Conservation (phyloP, 2,888 invertebrate genomes). For the Argyresthia albistria region DNA sequence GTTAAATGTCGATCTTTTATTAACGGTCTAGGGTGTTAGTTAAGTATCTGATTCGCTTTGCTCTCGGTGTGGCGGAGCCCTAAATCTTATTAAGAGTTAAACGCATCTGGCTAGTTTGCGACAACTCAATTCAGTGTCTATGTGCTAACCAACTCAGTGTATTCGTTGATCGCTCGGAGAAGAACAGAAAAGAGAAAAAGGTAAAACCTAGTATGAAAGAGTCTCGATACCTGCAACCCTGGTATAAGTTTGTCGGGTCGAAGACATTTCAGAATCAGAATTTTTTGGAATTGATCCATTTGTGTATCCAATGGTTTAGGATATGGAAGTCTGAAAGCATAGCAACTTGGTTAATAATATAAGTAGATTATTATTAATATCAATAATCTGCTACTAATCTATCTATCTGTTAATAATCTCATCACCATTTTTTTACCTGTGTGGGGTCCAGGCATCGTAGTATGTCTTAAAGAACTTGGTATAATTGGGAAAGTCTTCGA, state of each 20-base stretch:
- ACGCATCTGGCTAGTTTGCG: too few species aligned
- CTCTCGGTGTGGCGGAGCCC: too few species aligned
- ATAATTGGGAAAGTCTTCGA: conserved; percentile 70
- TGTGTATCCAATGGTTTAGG: conserved; percentile 77
- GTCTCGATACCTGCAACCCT: conserved; percentile 75
- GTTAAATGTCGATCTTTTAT: too few species aligned
- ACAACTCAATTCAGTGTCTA: too few species aligned
- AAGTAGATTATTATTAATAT: not conserved
- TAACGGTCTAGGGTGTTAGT: too few species aligned
- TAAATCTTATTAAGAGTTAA: too few species aligned
- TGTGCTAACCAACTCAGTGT: too few species aligned
- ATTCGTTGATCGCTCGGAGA: too few species aligned
- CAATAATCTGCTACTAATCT: not conserved
- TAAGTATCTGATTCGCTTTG: too few species aligned
- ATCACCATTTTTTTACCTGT: conserved; percentile 66
- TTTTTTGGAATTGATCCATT: conserved; percentile 80
- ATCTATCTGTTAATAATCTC: not conserved
- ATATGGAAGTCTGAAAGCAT: conserved; percentile 62
- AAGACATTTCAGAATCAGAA: conserved; percentile 83
- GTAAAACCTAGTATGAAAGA: not conserved
- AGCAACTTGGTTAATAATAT: conserved; percentile 9
- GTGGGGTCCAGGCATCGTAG: conserved; percentile 79
- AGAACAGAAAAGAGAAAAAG: not conserved
- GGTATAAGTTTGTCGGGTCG: conserved; percentile 88
- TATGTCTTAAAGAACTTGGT: conserved; percentile 70